phyloP scores from a whole-genome alignment of 2,797 vertebrate genomes.

The Myripristis jacobus region DNA sequence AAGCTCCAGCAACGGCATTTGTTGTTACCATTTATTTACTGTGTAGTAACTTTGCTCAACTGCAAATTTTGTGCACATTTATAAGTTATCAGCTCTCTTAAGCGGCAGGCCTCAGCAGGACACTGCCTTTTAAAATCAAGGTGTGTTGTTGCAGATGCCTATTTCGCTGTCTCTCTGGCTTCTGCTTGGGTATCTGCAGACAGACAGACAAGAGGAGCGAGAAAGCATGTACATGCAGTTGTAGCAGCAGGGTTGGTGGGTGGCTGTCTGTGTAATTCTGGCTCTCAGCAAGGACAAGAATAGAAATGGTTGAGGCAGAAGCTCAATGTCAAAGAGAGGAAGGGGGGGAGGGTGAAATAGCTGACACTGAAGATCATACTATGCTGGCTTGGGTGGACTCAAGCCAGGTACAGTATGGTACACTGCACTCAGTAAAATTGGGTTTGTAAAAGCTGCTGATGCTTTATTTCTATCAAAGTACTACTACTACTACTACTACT shows the following conservation, averaged over 20 bases:
- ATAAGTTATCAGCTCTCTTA: neutral
- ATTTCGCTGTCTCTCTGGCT: conserved; percentile 19
- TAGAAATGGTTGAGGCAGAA: conserved; percentile 71
- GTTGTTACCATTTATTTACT: neutral
- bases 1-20: neutral
- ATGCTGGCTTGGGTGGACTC: conserved; percentile 42
- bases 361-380: conserved; percentile 67
- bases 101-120: neutral
- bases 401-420: conserved; percentile 38
- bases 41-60: conserved; percentile 6
- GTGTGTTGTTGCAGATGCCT: neutral
- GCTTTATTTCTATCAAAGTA: no score
- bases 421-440: conserved; percentile 16
- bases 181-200: conserved; percentile 31
- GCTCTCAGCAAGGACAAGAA: conserved; percentile 73
- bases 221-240: conserved; percentile 42
- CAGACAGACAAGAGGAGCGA: conserved; percentile 27
- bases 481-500: no score
- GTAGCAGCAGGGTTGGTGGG: conserved; percentile 45
- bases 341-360: conserved; percentile 40
- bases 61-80: neutral
- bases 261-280: conserved; percentile 71
- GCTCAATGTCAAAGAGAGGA: conserved; percentile 74
- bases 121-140: conserved; percentile 2
- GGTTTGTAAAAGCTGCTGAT: no score